Percentiles rank a stretch among this genome's conserved stretches.
Evolutionary conservation across 2,113 vertebrate genomes (phyloP).

Genomic region (Callocephalon fimbriatum): DNA sequence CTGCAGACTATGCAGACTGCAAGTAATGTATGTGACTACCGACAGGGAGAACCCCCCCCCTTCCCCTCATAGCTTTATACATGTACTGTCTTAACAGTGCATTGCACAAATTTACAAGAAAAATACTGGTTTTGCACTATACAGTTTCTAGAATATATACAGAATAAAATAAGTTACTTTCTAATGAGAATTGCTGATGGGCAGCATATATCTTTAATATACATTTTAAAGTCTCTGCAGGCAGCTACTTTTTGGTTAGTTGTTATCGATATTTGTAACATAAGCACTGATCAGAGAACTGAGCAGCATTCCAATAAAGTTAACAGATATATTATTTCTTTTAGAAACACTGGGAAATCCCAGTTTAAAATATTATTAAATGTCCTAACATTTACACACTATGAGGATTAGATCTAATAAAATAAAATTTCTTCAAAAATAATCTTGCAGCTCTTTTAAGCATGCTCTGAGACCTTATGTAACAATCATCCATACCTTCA

Average conservation of each 20-base stretch:
- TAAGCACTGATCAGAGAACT: conserved; percentile 90
- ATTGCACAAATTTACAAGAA: conserved; percentile 96
- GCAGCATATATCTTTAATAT: conserved; percentile 85
- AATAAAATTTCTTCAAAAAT: conserved; percentile 99
- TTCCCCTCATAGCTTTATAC: conserved; percentile 73
- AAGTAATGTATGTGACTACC: conserved; percentile 42
- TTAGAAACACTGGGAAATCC: conserved; percentile 86
- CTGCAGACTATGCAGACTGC: conserved; percentile 54
- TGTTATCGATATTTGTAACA: conserved; percentile 87
- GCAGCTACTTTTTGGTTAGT: conserved; percentile 99
- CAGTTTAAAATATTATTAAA: conserved; percentile 95
- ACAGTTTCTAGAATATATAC: conserved; percentile 98
- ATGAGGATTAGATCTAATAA: conserved; percentile 97
- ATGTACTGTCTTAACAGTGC: conserved; percentile 90
- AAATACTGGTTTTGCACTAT: conserved; percentile 97
- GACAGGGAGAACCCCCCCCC: background rate
- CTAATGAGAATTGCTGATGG: conserved; percentile 88
- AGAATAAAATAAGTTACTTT: conserved; percentile 99
- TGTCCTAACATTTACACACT: conserved; percentile 98
- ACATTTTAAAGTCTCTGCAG: conserved; percentile 94
- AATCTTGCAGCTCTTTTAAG: conserved; percentile 95
- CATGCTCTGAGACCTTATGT: conserved; percentile 85
- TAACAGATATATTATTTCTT: conserved; percentile 95
- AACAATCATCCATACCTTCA: conserved; percentile 79
- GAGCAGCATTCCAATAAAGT: conserved; percentile 91